phyloP scores from a whole-genome alignment of 2,113 vertebrate species.

The Tupaia chinensis region DNA sequence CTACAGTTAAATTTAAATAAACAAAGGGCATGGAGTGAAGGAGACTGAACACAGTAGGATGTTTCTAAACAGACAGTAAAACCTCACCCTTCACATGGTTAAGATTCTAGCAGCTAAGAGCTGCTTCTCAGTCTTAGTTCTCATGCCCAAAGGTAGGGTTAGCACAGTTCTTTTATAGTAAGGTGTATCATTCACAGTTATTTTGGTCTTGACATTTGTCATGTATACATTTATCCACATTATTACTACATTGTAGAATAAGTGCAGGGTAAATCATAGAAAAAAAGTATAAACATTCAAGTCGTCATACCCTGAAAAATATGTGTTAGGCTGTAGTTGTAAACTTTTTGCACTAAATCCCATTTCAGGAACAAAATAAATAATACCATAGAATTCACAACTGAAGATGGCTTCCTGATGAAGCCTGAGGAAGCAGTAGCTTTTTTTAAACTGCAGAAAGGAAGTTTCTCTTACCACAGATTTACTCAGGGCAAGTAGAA shows the following conservation, averaged over 20 bases:
- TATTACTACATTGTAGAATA: slow-evolving; percentile 81
- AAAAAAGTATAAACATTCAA: slow-evolving; percentile 87
- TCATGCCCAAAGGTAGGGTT: slow-evolving; percentile 37
- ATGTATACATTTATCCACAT: slow-evolving; percentile 81
- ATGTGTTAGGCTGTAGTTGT: slow-evolving; percentile 82
- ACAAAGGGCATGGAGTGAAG: background rate
- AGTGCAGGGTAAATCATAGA: slow-evolving; percentile 87
- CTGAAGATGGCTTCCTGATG: slow-evolving; percentile 72
- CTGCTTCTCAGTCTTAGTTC: background rate
- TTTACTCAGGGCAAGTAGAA: slow-evolving; percentile 79
- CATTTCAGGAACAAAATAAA: slow-evolving; percentile 84
- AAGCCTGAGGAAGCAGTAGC: slow-evolving; percentile 76
- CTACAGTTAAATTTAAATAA: slow-evolving; percentile 45
- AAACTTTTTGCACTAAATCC: slow-evolving; percentile 83
- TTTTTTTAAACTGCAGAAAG: slow-evolving; percentile 70
- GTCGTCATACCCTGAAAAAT: slow-evolving; percentile 88
- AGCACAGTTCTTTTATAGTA: slow-evolving; percentile 69
- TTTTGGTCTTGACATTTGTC: slow-evolving; percentile 87
- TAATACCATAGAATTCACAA: slow-evolving; percentile 81
- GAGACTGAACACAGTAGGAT: background rate
- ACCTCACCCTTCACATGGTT: background rate
- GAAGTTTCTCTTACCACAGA: slow-evolving; percentile 80
- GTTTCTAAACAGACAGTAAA: background rate
- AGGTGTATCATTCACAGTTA: slow-evolving; percentile 87
- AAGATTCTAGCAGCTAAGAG: too few relatives aligned